Base-by-base conservation (phyloP, 2,888 invertebrate species). In the Drosophila kuntzei region DNA sequence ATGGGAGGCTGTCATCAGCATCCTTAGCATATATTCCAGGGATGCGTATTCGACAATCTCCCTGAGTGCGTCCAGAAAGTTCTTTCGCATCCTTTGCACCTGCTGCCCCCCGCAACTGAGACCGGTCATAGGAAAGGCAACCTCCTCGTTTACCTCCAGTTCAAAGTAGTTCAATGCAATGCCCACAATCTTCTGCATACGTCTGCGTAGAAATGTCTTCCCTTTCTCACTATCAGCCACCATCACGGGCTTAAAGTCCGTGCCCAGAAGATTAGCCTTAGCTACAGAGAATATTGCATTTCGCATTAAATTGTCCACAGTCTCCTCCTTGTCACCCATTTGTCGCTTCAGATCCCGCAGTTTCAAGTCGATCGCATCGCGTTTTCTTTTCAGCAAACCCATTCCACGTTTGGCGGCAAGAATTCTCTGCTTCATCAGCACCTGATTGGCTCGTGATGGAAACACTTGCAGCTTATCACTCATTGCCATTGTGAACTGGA, bases 291-390 rank as follows among this genome's bases (percentile, higher is more conserved):
- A 88, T 2, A 86, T 80, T 0, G 91, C 91, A 0, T 63, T 59
- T 2, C 77, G 71, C 82, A 91, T 80, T 0, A 58, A 2, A 0
- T 68, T 37, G 9, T 80, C 73, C 8, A 86, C 60, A 0, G 14
- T 0, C 0, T 71, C 62, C 27, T 71, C 72, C 14, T 74, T 67
- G 0, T 57, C 37, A 3, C 22, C 11, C 29, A 89, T 71, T 1
- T 70, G 49, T 0, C 20, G 9, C 0, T 14, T 58, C 0, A 91
- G 51, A 18, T 90, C 89, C 0, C 89, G 71, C n/a, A 89, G 54
- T 66, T 86, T 89, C 47, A 90, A 0, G 12, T 90, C 90, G 39
- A 91, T 83, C 7, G 91, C 91, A 46, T 91, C 91, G 1, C 89
- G 82, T 49, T 90, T 91, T 0, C 90, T 80, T 18, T 89, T 90